These are phyloP conservation scores for Athalia rosae DNA, from an alignment of 2,888 invertebrate species.

Conservation along the genomic window DNA sequence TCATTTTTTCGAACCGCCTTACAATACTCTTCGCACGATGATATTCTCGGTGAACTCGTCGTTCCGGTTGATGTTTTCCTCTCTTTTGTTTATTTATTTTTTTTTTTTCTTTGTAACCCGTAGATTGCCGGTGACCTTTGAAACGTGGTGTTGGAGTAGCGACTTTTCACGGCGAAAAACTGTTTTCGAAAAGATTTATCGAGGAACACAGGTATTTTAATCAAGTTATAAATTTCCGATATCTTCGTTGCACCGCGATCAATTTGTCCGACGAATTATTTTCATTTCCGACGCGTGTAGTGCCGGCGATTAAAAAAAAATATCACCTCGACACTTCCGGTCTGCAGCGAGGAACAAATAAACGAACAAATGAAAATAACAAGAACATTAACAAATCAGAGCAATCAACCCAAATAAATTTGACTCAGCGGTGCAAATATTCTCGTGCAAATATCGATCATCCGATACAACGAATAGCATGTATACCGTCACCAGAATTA, in stretches of 20 bases:
- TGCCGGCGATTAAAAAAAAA: no score
- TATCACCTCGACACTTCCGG: no score
- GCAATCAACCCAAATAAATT: no score
- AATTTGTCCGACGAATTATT: conserved; percentile 16
- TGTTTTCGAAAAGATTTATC: conserved; percentile 30
- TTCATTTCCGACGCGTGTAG: background rate
- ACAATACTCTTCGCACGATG: background rate
- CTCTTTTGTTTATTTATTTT: background rate
- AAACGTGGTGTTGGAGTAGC: conserved; percentile 24
- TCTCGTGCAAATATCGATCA: no score
- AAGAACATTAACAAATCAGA: no score
- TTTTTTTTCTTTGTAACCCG: conserved; percentile 5
- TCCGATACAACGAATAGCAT: no score
- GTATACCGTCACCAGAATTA: no score
- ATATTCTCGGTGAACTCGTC: background rate
- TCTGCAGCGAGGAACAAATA: no score
- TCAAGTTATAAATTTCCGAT: conserved; percentile 36
- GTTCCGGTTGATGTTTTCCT: background rate
- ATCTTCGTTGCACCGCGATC: conserved; percentile 12
- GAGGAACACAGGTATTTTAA: conserved; percentile 30
- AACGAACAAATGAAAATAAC: no score
- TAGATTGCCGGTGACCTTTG: background rate
- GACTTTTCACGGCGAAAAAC: no score
- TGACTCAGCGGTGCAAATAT: no score
- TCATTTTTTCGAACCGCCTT: no score